phyloP scores from a whole-genome alignment of 2,113 vertebrate species.

The Spea multiplicata region DNA sequence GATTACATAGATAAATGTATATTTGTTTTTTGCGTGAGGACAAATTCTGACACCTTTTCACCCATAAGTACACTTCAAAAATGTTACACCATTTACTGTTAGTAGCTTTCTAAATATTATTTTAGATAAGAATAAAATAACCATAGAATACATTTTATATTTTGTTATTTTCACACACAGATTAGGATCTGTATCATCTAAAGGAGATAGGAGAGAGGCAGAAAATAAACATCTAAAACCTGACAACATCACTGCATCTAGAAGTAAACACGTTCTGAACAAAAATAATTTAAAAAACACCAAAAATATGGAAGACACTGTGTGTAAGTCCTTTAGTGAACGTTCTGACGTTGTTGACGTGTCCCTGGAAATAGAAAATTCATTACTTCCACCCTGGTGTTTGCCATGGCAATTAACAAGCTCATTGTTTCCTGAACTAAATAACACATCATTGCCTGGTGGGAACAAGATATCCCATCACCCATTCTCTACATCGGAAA shows the following conservation, averaged over 20 bases:
- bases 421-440: constrained; percentile 55
- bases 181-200: constrained; percentile 67
- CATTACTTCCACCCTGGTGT: constrained; percentile 80
- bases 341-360: constrained; percentile 53
- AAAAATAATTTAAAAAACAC: constrained; percentile 63
- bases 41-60: too few relatives aligned
- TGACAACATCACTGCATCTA: background rate
- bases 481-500: background rate
- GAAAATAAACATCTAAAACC: constrained; percentile 43
- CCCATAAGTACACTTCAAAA: too few relatives aligned
- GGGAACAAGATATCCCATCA: too few relatives aligned
- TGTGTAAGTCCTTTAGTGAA: constrained; percentile 44
- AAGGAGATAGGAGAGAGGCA: constrained; percentile 61
- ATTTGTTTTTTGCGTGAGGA: too few relatives aligned
- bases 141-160: background rate
- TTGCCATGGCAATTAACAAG: constrained; percentile 80
- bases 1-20: too few relatives aligned
- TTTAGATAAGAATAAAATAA: background rate
- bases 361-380: constrained; percentile 62
- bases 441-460: constrained; percentile 1
- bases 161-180: constrained; percentile 56
- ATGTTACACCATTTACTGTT: too few relatives aligned
- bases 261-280: constrained; percentile 25
- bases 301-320: background rate
- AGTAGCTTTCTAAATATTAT: too few relatives aligned